These are phyloP conservation scores for Lynx canadensis DNA, from an alignment of 2,113 vertebrate species.

Conservation along the genomic window DNA sequence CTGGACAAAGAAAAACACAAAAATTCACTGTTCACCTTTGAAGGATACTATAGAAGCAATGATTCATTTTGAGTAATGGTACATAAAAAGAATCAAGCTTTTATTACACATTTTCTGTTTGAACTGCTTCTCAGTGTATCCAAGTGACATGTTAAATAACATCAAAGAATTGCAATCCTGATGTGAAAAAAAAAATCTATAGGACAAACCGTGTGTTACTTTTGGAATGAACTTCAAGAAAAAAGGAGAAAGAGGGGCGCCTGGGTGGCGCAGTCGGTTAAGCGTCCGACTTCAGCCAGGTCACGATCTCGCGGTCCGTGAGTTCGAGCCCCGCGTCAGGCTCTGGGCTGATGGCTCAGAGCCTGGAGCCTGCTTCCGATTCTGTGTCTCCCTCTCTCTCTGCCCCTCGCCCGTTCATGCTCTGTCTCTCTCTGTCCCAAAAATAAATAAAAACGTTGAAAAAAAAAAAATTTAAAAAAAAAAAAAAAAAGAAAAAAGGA, in stretches of 20 bases:
- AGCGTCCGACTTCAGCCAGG: too few species aligned
- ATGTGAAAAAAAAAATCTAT: background rate
- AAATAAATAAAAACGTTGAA: too few species aligned
- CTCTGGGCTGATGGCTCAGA: too few species aligned
- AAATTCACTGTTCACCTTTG: background rate
- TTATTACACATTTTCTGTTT: background rate
- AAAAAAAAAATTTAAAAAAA: too few species aligned
- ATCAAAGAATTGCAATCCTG: background rate
- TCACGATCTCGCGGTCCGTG: too few species aligned
- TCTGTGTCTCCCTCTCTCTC: too few species aligned
- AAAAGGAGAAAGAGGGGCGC: background rate
- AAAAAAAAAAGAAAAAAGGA: constrained; percentile 24
- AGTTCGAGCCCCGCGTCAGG: too few species aligned
- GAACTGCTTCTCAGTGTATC: constrained; percentile 21
- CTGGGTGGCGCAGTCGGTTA: too few species aligned
- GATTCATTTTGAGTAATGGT: constrained; percentile 1
- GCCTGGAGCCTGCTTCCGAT: too few species aligned
- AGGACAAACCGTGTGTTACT: background rate
- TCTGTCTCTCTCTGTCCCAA: too few species aligned
- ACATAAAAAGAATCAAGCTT: constrained; percentile 37
- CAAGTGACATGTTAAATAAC: background rate
- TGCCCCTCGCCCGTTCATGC: too few species aligned
- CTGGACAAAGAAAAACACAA: background rate
- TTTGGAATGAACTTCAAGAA: constrained; percentile 1
- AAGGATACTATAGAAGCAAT: constrained; percentile 7